Evolutionary conservation across 1,140 invertebrate genomes (phyloP).

Genomic region (Drosophila yakuba): DNA sequence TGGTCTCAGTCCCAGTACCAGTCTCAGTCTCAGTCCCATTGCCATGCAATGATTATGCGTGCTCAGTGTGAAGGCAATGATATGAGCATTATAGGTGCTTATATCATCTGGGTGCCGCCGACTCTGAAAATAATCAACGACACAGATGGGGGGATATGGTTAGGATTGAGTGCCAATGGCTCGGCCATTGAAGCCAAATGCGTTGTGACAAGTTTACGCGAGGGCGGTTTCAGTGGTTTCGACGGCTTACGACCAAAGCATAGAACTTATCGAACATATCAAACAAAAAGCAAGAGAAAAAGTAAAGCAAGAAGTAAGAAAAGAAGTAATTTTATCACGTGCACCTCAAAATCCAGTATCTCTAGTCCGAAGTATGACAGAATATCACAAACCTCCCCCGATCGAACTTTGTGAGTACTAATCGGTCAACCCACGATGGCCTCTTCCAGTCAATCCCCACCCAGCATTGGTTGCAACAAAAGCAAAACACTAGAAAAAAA

Average conservation of each 20-base stretch:
- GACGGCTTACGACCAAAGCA: no score
- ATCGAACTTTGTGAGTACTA: constrained; percentile 18
- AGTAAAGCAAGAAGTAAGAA: no score
- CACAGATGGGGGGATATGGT: constrained; percentile 13
- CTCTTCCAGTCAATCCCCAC: constrained; percentile 3
- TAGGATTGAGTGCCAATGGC: constrained; percentile 6
- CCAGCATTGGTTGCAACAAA: constrained; percentile 3
- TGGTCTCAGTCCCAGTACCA: no score
- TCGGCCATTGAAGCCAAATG: constrained; percentile 18
- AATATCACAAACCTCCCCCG: not conserved
- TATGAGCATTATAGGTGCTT: constrained; percentile 27
- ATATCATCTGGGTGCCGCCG: constrained; percentile 16
- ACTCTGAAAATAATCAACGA: constrained; percentile 7
- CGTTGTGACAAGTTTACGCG: constrained; percentile 10
- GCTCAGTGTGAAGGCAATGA: constrained; percentile 17
- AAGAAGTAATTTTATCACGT: no score
- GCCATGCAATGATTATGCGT: constrained; percentile 18
- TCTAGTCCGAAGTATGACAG: no score
- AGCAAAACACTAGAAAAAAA: constrained; percentile 26
- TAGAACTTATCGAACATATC: no score
- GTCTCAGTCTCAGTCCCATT: no score
- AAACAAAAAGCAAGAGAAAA: not conserved
- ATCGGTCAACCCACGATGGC: constrained; percentile 15
- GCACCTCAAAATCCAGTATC: no score
- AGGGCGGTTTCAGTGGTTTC: constrained; percentile 6